These are phyloP conservation scores for Podarcis muralis DNA, from an alignment of 2,113 vertebrate genomes.

Conservation along the genomic window DNA sequence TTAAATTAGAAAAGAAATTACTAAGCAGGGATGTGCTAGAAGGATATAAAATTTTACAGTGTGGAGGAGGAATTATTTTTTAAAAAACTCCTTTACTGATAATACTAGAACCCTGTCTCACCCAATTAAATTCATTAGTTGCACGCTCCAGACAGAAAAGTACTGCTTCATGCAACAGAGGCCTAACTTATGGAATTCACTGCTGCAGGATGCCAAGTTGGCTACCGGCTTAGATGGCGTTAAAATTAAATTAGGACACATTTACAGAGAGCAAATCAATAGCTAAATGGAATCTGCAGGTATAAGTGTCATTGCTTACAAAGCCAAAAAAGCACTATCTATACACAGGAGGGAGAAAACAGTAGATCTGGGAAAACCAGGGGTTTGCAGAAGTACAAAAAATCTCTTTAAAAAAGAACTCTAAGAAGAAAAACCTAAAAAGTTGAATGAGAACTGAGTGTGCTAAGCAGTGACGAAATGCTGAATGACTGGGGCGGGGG, in stretches of 20 bases:
- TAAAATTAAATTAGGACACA: background rate
- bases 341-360: background rate
- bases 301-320: background rate
- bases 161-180: background rate
- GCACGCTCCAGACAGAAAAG: background rate
- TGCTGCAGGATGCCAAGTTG: background rate
- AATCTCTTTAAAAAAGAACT: background rate
- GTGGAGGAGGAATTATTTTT: background rate
- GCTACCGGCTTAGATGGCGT: background rate
- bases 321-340: background rate
- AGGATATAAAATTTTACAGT: background rate
- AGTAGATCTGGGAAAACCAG: background rate
- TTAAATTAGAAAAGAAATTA: background rate
- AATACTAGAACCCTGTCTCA: background rate
- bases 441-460: background rate
- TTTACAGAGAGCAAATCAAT: background rate
- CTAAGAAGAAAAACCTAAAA: background rate
- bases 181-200: background rate
- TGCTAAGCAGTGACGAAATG: background rate
- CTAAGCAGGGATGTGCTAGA: background rate
- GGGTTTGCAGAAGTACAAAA: background rate
- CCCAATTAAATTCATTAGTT: background rate
- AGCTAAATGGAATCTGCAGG: background rate
- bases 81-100: background rate
- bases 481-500: background rate